phyloP scores from a whole-genome alignment of 2,888 invertebrate species.

The Amblyteles armatorius region DNA sequence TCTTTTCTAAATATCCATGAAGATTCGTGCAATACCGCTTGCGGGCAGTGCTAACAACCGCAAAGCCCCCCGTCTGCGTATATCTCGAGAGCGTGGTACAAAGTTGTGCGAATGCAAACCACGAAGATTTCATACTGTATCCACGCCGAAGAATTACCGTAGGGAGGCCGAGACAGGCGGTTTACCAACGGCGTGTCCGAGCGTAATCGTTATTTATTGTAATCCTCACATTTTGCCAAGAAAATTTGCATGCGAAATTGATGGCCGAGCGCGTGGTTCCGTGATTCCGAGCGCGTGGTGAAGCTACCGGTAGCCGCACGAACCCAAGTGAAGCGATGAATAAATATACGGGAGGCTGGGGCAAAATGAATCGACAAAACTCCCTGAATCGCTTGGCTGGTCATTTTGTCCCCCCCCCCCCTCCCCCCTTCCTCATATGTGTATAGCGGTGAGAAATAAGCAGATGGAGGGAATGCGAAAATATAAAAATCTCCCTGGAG shows the following conservation, averaged over 20 bases:
- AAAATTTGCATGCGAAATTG: slow-evolving; percentile 78
- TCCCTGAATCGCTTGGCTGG: not conserved
- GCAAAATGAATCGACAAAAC: slow-evolving; percentile 10
- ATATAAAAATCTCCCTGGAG: slow-evolving; percentile 25
- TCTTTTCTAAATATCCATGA: slow-evolving; percentile 15
- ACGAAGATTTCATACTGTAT: slow-evolving; percentile 13
- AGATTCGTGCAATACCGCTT: slow-evolving; percentile 8
- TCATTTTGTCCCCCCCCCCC: no score
- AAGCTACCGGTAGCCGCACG: slow-evolving; percentile 43
- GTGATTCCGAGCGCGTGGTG: slow-evolving; percentile 65
- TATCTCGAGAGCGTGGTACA: slow-evolving; percentile 4
- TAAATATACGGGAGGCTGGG: not conserved
- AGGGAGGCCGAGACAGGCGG: slow-evolving; percentile 40
- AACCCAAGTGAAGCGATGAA: slow-evolving; percentile 21
- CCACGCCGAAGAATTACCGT: slow-evolving; percentile 45
- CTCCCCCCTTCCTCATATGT: not conserved
- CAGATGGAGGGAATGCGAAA: slow-evolving; percentile 28
- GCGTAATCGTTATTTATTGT: slow-evolving; percentile 78
- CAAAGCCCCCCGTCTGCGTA: slow-evolving; percentile 62
- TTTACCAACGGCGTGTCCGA: slow-evolving; percentile 53
- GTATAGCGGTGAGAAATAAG: slow-evolving; percentile 25
- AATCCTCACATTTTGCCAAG: slow-evolving; percentile 70
- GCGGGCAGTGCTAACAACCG: slow-evolving; percentile 61
- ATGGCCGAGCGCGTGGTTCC: slow-evolving; percentile 46
- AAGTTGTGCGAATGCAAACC: slow-evolving; percentile 33